A percentile compares a stretch with the other conserved stretches of the same genome.
Evolutionary conservation across 2,797 vertebrate species (phyloP).

Genomic region (Dryobates pubescens): DNA sequence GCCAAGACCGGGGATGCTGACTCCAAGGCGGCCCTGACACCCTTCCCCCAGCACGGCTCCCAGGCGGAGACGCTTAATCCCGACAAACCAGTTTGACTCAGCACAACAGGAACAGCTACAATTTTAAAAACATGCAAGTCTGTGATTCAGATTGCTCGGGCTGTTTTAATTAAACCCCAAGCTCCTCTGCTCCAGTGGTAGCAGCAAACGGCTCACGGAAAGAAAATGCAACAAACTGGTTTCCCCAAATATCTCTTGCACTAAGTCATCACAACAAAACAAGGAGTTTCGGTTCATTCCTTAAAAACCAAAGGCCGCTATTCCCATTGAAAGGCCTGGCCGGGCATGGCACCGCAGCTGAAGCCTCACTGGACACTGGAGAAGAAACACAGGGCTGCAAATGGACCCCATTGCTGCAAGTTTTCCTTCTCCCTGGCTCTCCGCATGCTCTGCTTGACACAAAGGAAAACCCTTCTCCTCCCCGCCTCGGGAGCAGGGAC

Average conservation of each 20-base stretch:
- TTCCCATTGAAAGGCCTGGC: background rate
- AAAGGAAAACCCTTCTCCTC: constrained; percentile 61
- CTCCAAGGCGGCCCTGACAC: background rate
- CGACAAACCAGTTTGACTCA: constrained; percentile 85
- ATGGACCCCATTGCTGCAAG: rapidly evolving
- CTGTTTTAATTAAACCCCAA: constrained; percentile 78
- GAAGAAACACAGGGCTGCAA: background rate
- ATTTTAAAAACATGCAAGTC: constrained; percentile 70
- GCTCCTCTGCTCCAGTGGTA: constrained; percentile 56
- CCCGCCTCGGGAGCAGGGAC: rapidly evolving
- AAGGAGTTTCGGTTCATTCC: constrained; percentile 58
- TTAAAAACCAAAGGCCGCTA: constrained; percentile 60
- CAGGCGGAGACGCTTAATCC: constrained; percentile 73
- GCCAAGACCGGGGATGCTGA: background rate
- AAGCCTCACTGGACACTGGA: background rate
- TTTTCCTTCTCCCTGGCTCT: background rate
- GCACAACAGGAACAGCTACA: constrained; percentile 79
- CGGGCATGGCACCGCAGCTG: background rate
- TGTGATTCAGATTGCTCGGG: constrained; percentile 80
- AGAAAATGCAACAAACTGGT: constrained; percentile 71
- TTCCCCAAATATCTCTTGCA: constrained; percentile 64
- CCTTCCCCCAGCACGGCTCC: constrained; percentile 51
- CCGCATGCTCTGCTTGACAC: constrained; percentile 38
- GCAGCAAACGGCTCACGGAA: constrained; percentile 57
- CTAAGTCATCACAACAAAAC: constrained; percentile 57